Evolutionary conservation across 2,888 invertebrate genomes (phyloP).

Genomic region (Coleophora deauratella): DNA sequence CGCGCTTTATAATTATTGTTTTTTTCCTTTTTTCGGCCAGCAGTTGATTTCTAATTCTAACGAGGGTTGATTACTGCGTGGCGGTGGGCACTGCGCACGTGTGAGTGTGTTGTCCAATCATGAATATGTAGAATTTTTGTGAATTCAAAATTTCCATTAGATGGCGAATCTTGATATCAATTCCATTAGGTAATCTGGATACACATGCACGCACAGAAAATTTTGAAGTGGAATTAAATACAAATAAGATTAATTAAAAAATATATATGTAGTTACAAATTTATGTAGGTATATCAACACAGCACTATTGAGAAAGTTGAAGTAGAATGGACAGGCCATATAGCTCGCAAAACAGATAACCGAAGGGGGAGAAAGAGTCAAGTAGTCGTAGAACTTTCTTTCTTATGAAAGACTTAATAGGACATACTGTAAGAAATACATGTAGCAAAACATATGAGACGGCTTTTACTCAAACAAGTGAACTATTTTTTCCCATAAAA

Average conservation of each 20-base stretch:
- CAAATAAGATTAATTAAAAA: too few relatives aligned
- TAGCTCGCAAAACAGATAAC: not conserved
- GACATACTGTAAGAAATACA: too few relatives aligned
- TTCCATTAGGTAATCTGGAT: not conserved
- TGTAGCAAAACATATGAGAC: too few relatives aligned
- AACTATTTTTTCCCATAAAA: too few relatives aligned
- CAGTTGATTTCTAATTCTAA: conserved; percentile 64
- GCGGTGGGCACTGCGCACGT: not conserved
- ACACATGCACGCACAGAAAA: not conserved
- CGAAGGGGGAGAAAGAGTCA: not conserved
- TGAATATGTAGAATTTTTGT: conserved; percentile 4
- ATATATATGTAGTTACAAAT: too few relatives aligned
- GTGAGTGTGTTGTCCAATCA: conserved; percentile 3
- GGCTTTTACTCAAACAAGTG: too few relatives aligned
- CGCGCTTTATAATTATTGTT: conserved; percentile 74
- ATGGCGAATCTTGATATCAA: too few relatives aligned
- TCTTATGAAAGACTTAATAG: too few relatives aligned
- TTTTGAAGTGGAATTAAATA: too few relatives aligned
- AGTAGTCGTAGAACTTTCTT: too few relatives aligned
- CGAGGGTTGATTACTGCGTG: conserved; percentile 39
- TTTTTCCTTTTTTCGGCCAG: conserved; percentile 48
- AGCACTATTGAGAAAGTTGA: too few relatives aligned
- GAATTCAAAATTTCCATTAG: not conserved
- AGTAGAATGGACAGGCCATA: not conserved
- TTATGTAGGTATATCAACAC: too few relatives aligned